phyloP scores from a whole-genome alignment of 1,140 invertebrate genomes.

The Papilio xuthus region DNA sequence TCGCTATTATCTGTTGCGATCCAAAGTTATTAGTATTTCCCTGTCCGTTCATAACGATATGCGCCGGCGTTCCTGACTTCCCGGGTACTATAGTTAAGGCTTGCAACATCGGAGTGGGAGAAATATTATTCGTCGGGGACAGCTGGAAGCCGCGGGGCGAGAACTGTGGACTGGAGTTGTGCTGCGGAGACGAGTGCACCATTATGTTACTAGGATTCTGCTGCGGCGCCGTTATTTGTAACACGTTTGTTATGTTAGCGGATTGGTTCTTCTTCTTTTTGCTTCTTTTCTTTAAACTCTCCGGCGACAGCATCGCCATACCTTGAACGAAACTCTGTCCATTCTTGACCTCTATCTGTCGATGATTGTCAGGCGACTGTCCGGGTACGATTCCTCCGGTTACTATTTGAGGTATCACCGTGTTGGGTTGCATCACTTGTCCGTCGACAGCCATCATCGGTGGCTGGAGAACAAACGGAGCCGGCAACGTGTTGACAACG shows the following conservation, averaged over 20 bases:
- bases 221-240: constrained; percentile 86
- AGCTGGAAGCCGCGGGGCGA: constrained; percentile 85
- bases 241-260: constrained; percentile 88
- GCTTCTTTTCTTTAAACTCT: constrained; percentile 86
- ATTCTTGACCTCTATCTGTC: constrained; percentile 74
- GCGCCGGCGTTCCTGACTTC: constrained; percentile 86
- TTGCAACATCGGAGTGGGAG: constrained; percentile 85
- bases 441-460: constrained; percentile 87
- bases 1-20: constrained; percentile 86
- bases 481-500: constrained; percentile 90
- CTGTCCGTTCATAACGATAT: constrained; percentile 88
- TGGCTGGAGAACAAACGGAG: constrained; percentile 90
- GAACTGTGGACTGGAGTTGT: constrained; percentile 83
- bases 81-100: constrained; percentile 89
- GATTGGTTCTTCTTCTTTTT: constrained; percentile 88
- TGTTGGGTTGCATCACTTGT: constrained; percentile 85
- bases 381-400: constrained; percentile 85
- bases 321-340: constrained; percentile 81
- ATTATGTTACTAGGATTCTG: constrained; percentile 79
- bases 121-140: constrained; percentile 83
- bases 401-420: constrained; percentile 86
- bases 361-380: constrained; percentile 71
- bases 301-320: constrained; percentile 85
- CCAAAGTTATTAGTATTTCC: constrained; percentile 83
- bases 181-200: constrained; percentile 77